Evolutionary conservation across 2,888 invertebrate genomes (phyloP), one percentile per base, ranked within the genome.

Genomic region (Ennomos quercinarius): DNA sequence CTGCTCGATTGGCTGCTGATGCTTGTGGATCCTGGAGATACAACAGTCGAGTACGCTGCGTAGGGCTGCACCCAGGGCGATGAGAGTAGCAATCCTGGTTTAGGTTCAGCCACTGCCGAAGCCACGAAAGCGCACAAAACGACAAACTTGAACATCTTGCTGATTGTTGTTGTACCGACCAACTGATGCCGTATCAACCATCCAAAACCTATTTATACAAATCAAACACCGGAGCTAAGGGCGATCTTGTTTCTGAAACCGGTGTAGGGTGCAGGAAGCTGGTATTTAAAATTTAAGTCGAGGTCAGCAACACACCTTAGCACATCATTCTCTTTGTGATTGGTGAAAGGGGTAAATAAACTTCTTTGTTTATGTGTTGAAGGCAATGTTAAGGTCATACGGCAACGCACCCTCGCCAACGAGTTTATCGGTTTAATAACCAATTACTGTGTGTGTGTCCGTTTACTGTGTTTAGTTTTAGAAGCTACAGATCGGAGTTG

Each of bases 81-180:
- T 6, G 63, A 58, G 43, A 55, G 44, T 27, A 67, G 52, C n/a
- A 66, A 9, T 9, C 46, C 54, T 9, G 67, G 63, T 2, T 78
- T 72, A 9, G 86, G 85, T 63, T 84, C 81, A 70, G 94, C 94
- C 61, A 86, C 73, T 67, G 86, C 94, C 73, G 91, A 83, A 73
- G 94, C 93, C 76, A 94, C 79, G 74, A 94, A 85, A 84, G 93
- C 93, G 80, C 88, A 93, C 91, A 94, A 90, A 77, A 93, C 93
- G 83, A 93, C 91, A 85, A 87, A 73, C 74, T 86, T 87, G 77
- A 80, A 86, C 87, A 89, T 89, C 73, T 78, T 86, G 81, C 80
- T 84, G 77, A 83, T 81, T 83, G 83, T 82, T 82, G 81, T 44
- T 64, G 57, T 60, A 48, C 59, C 51, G 64, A 72, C 73, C 79